Evolutionary conservation across 23 tunicate species (phyloP).

Genomic region (Pegea sp.): DNA sequence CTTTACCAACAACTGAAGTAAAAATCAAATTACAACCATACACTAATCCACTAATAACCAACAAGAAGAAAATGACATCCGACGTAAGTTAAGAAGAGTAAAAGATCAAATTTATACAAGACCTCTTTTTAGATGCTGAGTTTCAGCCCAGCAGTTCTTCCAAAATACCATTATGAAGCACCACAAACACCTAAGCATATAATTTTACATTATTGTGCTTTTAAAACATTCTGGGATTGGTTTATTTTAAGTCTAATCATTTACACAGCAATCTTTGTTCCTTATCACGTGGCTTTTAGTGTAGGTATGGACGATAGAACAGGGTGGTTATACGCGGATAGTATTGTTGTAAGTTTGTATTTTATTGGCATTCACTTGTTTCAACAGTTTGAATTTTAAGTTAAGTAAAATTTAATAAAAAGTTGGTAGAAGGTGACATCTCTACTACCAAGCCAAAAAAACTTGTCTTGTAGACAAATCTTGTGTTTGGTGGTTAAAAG

Average conservation of each 20-base stretch:
- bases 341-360: conserved; percentile 49
- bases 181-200: conserved; percentile 75
- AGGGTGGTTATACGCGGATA: conserved; percentile 62
- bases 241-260: conserved; percentile 70
- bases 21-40: neutral
- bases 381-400: too few species aligned
- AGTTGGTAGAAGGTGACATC: too few species aligned
- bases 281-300: conserved; percentile 76
- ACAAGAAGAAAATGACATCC: neutral
- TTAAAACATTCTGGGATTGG: conserved; percentile 95
- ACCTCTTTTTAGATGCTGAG: conserved; percentile 31
- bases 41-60: neutral
- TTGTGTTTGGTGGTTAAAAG: too few species aligned
- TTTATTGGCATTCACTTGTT: too few species aligned
- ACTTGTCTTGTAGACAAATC: too few species aligned
- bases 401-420: too few species aligned
- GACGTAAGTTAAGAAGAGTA: neutral
- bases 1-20: neutral
- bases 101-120: conserved; percentile 1
- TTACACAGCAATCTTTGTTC: conserved; percentile 94
- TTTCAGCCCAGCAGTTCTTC: conserved; percentile 37
- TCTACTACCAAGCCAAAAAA: too few species aligned
- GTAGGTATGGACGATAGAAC: conserved; percentile 10
- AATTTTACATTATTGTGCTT: conserved; percentile 73
- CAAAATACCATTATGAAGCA: conserved; percentile 84